Base-by-base conservation (phyloP, 2,113 vertebrate genomes). In the Gobiocypris rarus region DNA sequence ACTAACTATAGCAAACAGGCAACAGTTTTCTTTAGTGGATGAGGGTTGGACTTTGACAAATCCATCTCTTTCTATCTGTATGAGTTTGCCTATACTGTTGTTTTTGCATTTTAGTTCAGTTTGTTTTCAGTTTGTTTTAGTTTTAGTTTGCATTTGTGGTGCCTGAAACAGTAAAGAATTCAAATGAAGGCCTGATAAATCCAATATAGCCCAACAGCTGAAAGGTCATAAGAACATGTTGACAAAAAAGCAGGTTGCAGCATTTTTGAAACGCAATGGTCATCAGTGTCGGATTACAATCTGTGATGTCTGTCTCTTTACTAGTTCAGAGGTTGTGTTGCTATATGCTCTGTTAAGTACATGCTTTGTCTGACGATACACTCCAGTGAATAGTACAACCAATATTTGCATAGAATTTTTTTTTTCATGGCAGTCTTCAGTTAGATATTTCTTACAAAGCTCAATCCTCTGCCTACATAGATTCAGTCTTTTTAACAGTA, bases 321-420 rank as follows among this genome's bases (percentile, higher is more conserved):
- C 73, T 75, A 75, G 26, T 61, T 50, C 28, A 65, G 56, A 87
- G 85, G 88, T 87, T 82, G 84, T 89, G 89, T 85, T 19, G 50
- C 70, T 75, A 52, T 75, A 56, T 75, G 48, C 59, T 83, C 54
- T 79, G n/a, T n/a, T 22, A n/a, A 43, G 84, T 54, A 54, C 52
- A 22, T 54, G 52, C 6, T 54, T 2, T 54, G 52, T 54, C 19
- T 54, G 7, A 54, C 17, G 17, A 54, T 54, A 9, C 52, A 54
- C 52, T 54, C 19, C 52, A 54, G 19, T 54, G 17, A 22, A 22
- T 17, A 54, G n/a, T 34, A 5, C 52, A 58, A 38, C 31, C 19
- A 61, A 10, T 14, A 50, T 50, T 52, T 48, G 41, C 34, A 22
- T 22, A 22, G 10, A 48, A 54, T 2, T 2, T 2, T 45, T 52